Evolutionary conservation across 1,140 invertebrate genomes (phyloP).

Genomic region (Brachystomella parvula): DNA sequence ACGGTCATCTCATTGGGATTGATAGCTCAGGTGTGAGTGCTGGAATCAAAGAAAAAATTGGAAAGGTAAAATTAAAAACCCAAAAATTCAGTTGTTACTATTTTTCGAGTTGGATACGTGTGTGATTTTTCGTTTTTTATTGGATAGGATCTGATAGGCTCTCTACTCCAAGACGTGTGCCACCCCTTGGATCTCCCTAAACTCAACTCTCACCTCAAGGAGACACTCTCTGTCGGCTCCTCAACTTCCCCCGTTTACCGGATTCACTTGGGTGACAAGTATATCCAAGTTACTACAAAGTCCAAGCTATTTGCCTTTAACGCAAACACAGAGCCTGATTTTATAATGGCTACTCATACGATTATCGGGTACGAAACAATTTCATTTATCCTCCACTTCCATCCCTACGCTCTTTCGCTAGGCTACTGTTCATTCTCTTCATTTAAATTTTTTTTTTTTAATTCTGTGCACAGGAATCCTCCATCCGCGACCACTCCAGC

Average conservation of each 20-base stretch:
- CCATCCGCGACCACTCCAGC: background rate
- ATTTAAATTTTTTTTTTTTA: too few species aligned
- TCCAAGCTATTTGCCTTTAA: slow-evolving; percentile 72
- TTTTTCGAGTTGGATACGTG: background rate
- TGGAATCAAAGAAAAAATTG: slow-evolving; percentile 1
- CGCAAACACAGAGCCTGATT: slow-evolving; percentile 62
- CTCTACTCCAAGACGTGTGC: slow-evolving; percentile 65
- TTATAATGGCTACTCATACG: slow-evolving; percentile 85
- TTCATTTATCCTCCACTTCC: too few species aligned
- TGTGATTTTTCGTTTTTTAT: slow-evolving; percentile 28
- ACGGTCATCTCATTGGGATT: slow-evolving; percentile 70
- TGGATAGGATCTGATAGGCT: slow-evolving; percentile 58
- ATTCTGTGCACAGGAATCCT: too few species aligned
- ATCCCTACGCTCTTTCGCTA: too few species aligned
- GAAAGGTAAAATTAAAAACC: slow-evolving; percentile 4
- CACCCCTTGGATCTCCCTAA: slow-evolving; percentile 62
- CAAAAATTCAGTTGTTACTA: background rate
- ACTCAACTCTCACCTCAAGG: slow-evolving; percentile 63
- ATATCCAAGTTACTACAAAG: slow-evolving; percentile 76
- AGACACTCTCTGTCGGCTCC: slow-evolving; percentile 58
- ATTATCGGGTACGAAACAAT: slow-evolving; percentile 52
- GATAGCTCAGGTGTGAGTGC: slow-evolving; percentile 58
- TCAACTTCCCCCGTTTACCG: slow-evolving; percentile 67
- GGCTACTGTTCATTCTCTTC: too few species aligned
- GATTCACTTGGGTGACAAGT: slow-evolving; percentile 65